phyloP scores from a whole-genome alignment of 2,113 vertebrate species.

The Stigmatopora argus region DNA sequence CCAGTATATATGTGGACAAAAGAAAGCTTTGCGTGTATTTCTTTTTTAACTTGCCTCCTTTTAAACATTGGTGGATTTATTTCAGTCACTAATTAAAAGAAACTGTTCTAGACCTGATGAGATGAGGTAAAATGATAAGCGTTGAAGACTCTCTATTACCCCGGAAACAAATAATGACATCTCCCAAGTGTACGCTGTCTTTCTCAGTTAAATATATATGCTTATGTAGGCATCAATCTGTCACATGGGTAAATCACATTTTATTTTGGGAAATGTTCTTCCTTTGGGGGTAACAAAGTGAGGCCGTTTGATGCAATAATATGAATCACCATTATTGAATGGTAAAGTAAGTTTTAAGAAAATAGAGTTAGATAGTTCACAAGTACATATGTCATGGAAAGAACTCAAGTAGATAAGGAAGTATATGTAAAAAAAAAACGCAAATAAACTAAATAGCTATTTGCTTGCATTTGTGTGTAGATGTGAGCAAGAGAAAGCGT shows the following conservation, averaged over 20 bases:
- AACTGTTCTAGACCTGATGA: not conserved
- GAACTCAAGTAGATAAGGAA: slow-evolving; percentile 29
- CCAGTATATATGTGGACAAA: not conserved
- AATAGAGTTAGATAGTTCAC: not conserved
- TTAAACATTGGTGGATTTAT: not conserved
- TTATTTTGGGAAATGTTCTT: not conserved
- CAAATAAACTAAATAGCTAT: slow-evolving; percentile 13
- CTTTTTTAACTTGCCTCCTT: not conserved
- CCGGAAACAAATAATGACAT: slow-evolving; percentile 15
- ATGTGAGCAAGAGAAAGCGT: slow-evolving; percentile 7
- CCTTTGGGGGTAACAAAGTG: not conserved
- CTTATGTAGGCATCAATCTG: not conserved
- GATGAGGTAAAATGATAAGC: not conserved
- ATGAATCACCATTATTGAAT: not conserved
- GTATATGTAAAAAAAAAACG: slow-evolving; percentile 26
- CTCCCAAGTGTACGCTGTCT: slow-evolving; percentile 20
- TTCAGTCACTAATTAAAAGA: not conserved
- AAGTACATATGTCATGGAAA: slow-evolving; percentile 1
- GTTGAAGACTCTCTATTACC: not conserved
- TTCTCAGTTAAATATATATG: not conserved
- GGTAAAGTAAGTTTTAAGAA: not conserved
- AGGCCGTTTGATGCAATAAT: not conserved
- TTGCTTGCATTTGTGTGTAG: slow-evolving; percentile 11
- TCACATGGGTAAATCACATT: not conserved
- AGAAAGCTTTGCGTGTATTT: slow-evolving; percentile 2